Evolutionary conservation across 2,113 vertebrate genomes (phyloP).

Genomic region (Willisornis vidua): DNA sequence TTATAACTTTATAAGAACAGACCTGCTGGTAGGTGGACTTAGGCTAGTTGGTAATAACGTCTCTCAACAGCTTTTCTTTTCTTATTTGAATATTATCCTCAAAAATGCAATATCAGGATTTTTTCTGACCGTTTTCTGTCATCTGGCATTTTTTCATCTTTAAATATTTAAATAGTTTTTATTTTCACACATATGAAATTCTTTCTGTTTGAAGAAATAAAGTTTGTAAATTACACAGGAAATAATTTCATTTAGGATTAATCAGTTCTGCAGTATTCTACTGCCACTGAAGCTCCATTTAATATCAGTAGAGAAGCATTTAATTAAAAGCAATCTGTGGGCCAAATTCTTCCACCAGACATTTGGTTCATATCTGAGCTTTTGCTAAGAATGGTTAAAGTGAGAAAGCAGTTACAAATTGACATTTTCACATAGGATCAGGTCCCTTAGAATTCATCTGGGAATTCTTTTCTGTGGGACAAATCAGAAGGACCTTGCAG

Average conservation of each 20-base stretch:
- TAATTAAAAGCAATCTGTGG: slow-evolving; percentile 65
- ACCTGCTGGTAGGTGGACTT: background rate
- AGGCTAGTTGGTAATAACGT: background rate
- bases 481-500: background rate
- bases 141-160: background rate
- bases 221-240: slow-evolving; percentile 56
- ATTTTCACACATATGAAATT: slow-evolving; percentile 13
- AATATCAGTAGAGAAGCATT: slow-evolving; percentile 61
- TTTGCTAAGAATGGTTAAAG: slow-evolving; percentile 32
- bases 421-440: background rate
- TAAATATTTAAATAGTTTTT: background rate
- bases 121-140: background rate
- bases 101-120: background rate
- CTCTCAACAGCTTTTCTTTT: background rate
- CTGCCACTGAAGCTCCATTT: background rate
- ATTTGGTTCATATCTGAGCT: slow-evolving; percentile 19
- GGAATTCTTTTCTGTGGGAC: background rate
- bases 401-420: background rate
- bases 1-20: background rate
- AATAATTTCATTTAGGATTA: slow-evolving; percentile 1
- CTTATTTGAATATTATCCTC: background rate
- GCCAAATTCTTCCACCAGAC: slow-evolving; percentile 40
- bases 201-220: slow-evolving; percentile 40
- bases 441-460: background rate
- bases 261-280: slow-evolving; percentile 9